Evolutionary conservation across 2,113 vertebrate genomes (phyloP), one percentile per base, ranked within the genome.

Genomic region (Vidua macroura): DNA sequence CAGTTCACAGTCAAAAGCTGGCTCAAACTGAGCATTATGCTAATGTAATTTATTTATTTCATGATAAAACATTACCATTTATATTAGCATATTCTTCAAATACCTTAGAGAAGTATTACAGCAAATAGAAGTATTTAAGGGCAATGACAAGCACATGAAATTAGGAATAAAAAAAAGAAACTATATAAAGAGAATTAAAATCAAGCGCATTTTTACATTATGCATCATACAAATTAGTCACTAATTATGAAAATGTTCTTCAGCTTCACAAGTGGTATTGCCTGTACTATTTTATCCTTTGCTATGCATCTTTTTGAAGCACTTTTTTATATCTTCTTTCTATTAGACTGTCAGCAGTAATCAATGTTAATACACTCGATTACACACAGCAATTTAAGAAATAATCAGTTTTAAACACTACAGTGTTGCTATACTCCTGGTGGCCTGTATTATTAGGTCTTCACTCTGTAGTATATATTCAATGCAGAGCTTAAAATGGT

Each of bases 161-260:
- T 52, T 39, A 55, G 33, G 23, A 81, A 81, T 35, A 30, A 52
- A 55, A 5, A 46, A 83, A 31, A 41, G 12, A 49, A 51, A 19
- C 27, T 12, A 69, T 20, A 83, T 62, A 78, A 74, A 81, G 23
- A 69, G 12, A 84, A 89, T 75, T 74, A 89, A 78, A 93, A 93
- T 44, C 49, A 88, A 90, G 70, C 37, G 78, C 21, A 76, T 35
- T 93, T 92, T 86, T 63, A 66, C 48, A 77, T 83, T 69, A 83
- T 31, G 48, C 44, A 56, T 75, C 48, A 78, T 48, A 82, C 25
- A 25, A 92, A 93, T 88, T 94, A 94, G 67, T 86, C 84, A 67
- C 35, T 80, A 93, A 94, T 86, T 84, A 90, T 33, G 51, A 86
- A 93, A 96, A 41, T 12, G 52, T 86, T 93, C 79, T 83, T 83